These are phyloP conservation scores for Parambassis ranga DNA, from an alignment of 2,797 vertebrate species.

Conservation along the genomic window DNA sequence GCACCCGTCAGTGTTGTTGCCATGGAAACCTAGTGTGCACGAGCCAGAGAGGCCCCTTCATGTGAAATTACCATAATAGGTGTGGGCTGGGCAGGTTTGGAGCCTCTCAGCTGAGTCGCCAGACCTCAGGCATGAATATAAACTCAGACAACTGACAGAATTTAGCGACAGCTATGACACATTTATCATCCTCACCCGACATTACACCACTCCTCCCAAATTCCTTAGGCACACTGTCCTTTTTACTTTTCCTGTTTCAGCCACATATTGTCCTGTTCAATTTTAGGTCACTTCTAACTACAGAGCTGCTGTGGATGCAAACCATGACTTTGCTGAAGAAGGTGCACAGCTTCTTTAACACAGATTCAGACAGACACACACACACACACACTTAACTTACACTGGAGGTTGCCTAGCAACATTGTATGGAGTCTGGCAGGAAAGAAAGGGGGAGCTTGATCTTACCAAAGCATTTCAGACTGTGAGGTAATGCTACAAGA, in stretches of 20 bases:
- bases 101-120: conserved; percentile 5
- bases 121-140: background rate
- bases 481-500: conserved; percentile 47
- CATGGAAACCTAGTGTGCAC: conserved; percentile 58
- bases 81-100: conserved; percentile 1
- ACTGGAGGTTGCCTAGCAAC: conserved; percentile 80
- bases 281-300: conserved; percentile 14
- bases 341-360: conserved; percentile 34
- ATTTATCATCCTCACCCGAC: background rate
- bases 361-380: too few species aligned
- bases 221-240: background rate
- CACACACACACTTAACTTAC: conserved; percentile 25
- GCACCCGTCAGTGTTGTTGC: conserved; percentile 62
- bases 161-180: background rate
- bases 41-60: background rate
- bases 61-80: conserved; percentile 19
- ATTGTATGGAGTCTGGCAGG: conserved; percentile 61
- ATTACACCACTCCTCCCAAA: background rate
- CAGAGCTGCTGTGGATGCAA: conserved; percentile 41
- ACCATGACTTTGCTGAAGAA: conserved; percentile 62
- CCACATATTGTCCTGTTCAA: background rate
- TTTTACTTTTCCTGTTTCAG: background rate
- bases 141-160: background rate
- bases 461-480: conserved; percentile 35
- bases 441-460: conserved; percentile 60